Evolutionary conservation across 2,113 vertebrate genomes (phyloP), one percentile per base, ranked within the genome.

Genomic region (Nansenia antarctica): DNA sequence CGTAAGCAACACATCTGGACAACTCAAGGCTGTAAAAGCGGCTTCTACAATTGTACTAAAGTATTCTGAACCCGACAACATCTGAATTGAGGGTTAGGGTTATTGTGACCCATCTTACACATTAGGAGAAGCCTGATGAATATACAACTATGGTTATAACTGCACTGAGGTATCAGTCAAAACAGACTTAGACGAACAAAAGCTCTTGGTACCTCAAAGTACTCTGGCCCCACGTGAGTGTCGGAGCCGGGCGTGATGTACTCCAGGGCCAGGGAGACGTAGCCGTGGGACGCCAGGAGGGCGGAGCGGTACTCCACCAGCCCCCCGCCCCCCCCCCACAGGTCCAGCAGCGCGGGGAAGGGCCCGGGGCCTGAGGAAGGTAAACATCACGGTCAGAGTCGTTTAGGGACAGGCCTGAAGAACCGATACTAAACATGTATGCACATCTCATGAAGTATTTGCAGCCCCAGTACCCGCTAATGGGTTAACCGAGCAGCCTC

Each of bases 261-360:
- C 68, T 92, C 86, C 1, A 93, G 73, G 4, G 90, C 74, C 63
- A 93, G 24, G 0, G 89, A 65, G 7, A 87, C 89, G 9, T 87
- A 82, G 3, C 92, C 92, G 9, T 79, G 85, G 0, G 91, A 92
- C 1, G 92, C 91, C 57, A 93, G 67, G 22, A 93, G 82, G 2
- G 90, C 81, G 0, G 92, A 72, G 0, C 90, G 88, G 27, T 90
- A 90, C 80, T 93, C 92, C 59, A 92, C 82, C 47, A 92, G 58
- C 14, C 85, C 78, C 1, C 91, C 92, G 30, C 85, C 88, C 1
- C 85, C 89, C 18, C 92, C 92, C 91, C 90, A 92, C 37, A 93
- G 70, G 62, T 93, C 92, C 73, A 93, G 39, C 31, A 93, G 34
- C 3, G 73, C 92, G 9, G 92, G 91, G 47, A 92, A 93, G 4